Percentiles rank a stretch among this genome's conserved stretches.
phyloP scores from a whole-genome alignment of 2,113 vertebrate species.

The Xenopus borealis region DNA sequence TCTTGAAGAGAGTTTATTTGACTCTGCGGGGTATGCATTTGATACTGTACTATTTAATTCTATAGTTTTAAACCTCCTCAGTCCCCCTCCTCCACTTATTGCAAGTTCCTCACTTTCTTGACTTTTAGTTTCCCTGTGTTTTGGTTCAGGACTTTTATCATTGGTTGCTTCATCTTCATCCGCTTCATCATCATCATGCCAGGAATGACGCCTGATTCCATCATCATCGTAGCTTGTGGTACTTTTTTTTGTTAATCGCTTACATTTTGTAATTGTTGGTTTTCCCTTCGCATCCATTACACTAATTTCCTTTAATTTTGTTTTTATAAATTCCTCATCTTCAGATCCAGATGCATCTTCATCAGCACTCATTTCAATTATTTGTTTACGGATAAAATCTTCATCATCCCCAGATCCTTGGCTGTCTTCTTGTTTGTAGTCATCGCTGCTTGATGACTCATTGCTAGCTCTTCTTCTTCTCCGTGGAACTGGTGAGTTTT shows the following conservation, averaged over 20 bases:
- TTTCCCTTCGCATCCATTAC: constrained; percentile 64
- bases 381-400: constrained; percentile 88
- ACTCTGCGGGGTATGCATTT: constrained; percentile 64
- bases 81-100: constrained; percentile 64
- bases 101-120: constrained; percentile 72
- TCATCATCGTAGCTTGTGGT: constrained; percentile 80
- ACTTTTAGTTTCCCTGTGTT: constrained; percentile 75
- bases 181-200: constrained; percentile 63
- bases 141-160: constrained; percentile 72
- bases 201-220: constrained; percentile 69
- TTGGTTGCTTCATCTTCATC: constrained; percentile 61
- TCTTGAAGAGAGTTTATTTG: constrained; percentile 68
- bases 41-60: constrained; percentile 81
- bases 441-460: constrained; percentile 86
- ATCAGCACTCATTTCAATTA: constrained; percentile 87
- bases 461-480: constrained; percentile 71
- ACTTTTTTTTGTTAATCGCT: constrained; percentile 63
- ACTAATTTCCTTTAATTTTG: constrained; percentile 68
- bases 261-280: constrained; percentile 60
- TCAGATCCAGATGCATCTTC: constrained; percentile 82
- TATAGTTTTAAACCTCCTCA: constrained; percentile 78
- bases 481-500: constrained; percentile 76
- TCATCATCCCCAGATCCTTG: constrained; percentile 88
- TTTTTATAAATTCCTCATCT: constrained; percentile 76
- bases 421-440: constrained; percentile 82